phyloP scores from a whole-genome alignment of 2,888 invertebrate species.

The Tridacna crocea region DNA sequence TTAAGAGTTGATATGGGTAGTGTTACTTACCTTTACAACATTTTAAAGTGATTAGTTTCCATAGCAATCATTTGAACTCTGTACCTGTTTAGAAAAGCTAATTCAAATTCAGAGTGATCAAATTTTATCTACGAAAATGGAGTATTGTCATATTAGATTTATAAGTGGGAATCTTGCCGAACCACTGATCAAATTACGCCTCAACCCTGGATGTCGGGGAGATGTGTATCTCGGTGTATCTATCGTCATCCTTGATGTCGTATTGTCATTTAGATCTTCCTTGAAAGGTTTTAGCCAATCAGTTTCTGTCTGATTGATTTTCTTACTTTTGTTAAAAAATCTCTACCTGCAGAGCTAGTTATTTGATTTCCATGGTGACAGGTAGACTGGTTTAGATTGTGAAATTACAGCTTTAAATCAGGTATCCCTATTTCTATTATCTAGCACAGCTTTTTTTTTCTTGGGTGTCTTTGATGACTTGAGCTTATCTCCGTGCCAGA shows the following conservation, averaged over 20 bases:
- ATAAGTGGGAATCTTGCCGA: slow-evolving; percentile 44
- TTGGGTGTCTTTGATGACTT: background rate
- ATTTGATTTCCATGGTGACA: slow-evolving; percentile 47
- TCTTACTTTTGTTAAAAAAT: slow-evolving; percentile 51
- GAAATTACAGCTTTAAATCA: background rate
- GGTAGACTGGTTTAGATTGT: slow-evolving; percentile 34
- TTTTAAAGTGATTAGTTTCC: slow-evolving; percentile 26
- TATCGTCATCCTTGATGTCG: background rate
- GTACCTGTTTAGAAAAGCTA: slow-evolving; percentile 50
- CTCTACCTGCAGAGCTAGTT: slow-evolving; percentile 48
- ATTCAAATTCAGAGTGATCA: slow-evolving; percentile 59
- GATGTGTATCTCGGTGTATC: slow-evolving; percentile 14
- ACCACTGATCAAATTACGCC: slow-evolving; percentile 19
- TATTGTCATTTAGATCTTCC: background rate
- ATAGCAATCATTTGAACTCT: slow-evolving; percentile 27
- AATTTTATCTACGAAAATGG: slow-evolving; percentile 61
- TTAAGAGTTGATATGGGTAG: background rate
- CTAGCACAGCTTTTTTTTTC: background rate
- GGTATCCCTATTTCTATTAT: background rate
- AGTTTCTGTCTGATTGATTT: slow-evolving; percentile 62
- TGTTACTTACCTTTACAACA: slow-evolving; percentile 10
- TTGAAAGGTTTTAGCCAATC: slow-evolving; percentile 38
- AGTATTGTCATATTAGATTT: slow-evolving; percentile 60
- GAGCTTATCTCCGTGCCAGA: no score
- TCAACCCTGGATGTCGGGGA: background rate